These are phyloP conservation scores for Urechis unicinctus DNA, from an alignment of 2,888 invertebrate genomes.

Conservation along the genomic window DNA sequence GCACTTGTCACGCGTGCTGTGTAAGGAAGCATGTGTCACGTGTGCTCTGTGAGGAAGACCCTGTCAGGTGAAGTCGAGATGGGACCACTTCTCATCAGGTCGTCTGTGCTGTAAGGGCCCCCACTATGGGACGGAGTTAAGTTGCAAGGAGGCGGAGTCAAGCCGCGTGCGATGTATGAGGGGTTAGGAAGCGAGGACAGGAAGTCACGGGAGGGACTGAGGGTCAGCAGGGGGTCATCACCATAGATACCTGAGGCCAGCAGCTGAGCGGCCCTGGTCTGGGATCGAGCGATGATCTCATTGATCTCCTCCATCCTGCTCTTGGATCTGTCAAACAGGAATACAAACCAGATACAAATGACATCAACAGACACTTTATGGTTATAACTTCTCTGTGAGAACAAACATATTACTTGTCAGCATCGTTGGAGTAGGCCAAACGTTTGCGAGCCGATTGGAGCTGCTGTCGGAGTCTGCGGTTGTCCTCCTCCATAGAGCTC, in stretches of 20 bases:
- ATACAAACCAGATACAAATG: not conserved
- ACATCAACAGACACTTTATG: not conserved
- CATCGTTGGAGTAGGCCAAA: not conserved
- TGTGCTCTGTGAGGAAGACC: no score
- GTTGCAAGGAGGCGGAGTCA: no score
- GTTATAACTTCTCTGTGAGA: not conserved
- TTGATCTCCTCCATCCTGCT: conserved; percentile 44
- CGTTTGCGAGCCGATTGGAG: conserved; percentile 16
- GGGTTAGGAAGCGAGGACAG: no score
- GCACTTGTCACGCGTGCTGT: no score
- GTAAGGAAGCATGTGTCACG: no score
- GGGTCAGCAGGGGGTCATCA: not conserved
- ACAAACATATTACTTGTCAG: not conserved
- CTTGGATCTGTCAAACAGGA: conserved; percentile 19
- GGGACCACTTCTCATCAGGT: no score
- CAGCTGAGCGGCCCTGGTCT: conserved; percentile 39
- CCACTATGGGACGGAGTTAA: no score
- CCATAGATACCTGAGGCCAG: conserved; percentile 26
- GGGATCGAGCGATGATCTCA: conserved; percentile 41
- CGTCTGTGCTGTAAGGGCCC: no score
- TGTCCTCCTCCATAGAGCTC: conserved; percentile 38
- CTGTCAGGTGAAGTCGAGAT: no score
- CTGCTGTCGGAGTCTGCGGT: conserved; percentile 32
- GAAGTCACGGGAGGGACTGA: no score
- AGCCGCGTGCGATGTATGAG: no score